A percentile compares a stretch with the other conserved stretches of the same genome.
Conservation (phyloP, 37 sponge, comb jelly and placozoan species). For the Halichondria panicea region DNA sequence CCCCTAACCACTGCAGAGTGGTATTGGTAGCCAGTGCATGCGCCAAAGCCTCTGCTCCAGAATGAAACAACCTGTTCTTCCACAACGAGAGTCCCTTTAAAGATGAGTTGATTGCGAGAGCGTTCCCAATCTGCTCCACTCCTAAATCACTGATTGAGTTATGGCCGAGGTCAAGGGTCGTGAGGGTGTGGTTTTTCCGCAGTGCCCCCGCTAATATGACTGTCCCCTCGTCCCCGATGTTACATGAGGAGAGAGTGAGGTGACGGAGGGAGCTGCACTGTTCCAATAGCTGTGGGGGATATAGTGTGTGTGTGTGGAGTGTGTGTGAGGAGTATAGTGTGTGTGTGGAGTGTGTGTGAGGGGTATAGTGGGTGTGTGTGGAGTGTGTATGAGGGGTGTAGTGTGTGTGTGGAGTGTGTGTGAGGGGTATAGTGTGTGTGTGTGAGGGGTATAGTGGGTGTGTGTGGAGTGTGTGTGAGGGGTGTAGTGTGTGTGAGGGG, state of each 20-base stretch:
- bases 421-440: too few species aligned
- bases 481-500: too few species aligned
- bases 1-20: conserved; percentile 75
- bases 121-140: conserved; percentile 44
- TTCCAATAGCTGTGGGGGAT: background rate
- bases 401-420: too few species aligned
- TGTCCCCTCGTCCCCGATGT: conserved; percentile 61
- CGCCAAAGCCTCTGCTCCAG: conserved; percentile 71
- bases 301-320: too few species aligned
- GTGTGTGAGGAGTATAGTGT: too few species aligned
- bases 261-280: conserved; percentile 26
- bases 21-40: conserved; percentile 55
- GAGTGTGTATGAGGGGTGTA: too few species aligned
- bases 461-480: too few species aligned
- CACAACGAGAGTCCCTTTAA: conserved; percentile 68
- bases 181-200: conserved; percentile 12
- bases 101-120: conserved; percentile 36
- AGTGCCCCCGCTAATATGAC: conserved; percentile 52
- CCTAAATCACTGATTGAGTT: conserved; percentile 64
- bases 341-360: too few species aligned
- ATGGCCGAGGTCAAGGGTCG: conserved; percentile 52
- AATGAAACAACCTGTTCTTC: conserved; percentile 64
- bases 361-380: too few species aligned
- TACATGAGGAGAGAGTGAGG: conserved; percentile 29
- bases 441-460: too few species aligned